Conservation (phyloP, 2,797 vertebrate species). For the Danio albolineatus region DNA sequence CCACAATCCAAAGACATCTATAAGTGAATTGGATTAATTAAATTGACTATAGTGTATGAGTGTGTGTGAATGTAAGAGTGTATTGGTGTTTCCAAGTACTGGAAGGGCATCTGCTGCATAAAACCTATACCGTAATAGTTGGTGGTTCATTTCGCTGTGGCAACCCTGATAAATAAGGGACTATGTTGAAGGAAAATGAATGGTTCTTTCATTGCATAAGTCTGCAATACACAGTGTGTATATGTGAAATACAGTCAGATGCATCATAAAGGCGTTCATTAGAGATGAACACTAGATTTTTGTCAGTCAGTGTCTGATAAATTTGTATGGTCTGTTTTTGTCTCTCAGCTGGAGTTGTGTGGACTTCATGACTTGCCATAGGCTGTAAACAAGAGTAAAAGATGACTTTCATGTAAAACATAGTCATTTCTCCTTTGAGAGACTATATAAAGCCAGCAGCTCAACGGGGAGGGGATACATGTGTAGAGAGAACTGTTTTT, state of each 20-base stretch:
- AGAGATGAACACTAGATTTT: conserved; percentile 6
- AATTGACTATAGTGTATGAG: no score
- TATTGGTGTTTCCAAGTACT: no score
- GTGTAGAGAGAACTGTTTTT: conserved; percentile 7
- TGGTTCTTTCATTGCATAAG: not conserved
- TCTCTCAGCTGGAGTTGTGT: conserved; percentile 29
- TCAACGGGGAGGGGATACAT: conserved; percentile 6
- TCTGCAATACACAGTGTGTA: not conserved
- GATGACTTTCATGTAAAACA: conserved; percentile 43
- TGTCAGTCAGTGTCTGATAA: conserved; percentile 40
- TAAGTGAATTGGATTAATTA: no score
- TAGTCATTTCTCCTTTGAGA: conserved; percentile 39
- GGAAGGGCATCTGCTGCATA: no score
- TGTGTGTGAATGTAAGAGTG: no score
- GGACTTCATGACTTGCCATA: conserved; percentile 29
- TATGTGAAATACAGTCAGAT: not conserved
- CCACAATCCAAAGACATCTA: no score
- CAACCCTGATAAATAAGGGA: no score
- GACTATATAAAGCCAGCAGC: conserved; percentile 29
- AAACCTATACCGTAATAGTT: no score
- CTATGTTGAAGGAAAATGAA: no score
- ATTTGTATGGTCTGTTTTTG: conserved; percentile 11
- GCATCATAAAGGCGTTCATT: conserved; percentile 8
- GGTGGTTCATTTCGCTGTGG: no score
- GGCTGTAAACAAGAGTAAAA: conserved; percentile 32